phyloP scores from a whole-genome alignment of 2,888 invertebrate genomes.

The Neocrepidodera transversa region DNA sequence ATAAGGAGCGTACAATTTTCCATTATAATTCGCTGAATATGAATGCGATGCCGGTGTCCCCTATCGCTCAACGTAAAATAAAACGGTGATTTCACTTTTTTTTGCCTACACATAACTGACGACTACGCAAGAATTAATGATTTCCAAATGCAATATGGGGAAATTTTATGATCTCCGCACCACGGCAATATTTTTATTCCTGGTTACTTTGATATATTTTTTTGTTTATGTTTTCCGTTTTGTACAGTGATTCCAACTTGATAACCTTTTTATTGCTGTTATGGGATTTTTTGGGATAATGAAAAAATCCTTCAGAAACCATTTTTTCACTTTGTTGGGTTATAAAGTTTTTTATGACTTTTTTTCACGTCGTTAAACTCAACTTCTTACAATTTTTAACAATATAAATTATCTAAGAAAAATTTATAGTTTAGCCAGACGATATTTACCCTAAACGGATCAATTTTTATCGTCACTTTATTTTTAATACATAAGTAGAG shows the following conservation, averaged over 20 bases:
- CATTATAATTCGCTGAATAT: conserved; percentile 7
- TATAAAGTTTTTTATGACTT: too few species aligned
- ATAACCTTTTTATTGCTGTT: conserved; percentile 12
- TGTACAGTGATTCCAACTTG: conserved; percentile 10
- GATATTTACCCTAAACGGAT: too few species aligned
- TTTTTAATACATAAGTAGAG: too few species aligned
- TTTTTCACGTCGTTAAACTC: too few species aligned
- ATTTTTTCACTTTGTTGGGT: too few species aligned
- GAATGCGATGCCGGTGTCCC: not conserved
- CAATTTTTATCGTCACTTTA: too few species aligned
- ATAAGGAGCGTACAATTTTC: conserved; percentile 16
- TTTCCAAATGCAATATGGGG: conserved; percentile 19
- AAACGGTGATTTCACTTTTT: conserved; percentile 17
- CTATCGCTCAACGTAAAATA: conserved; percentile 6
- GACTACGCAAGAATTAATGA: conserved; percentile 22
- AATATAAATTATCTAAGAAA: too few species aligned
- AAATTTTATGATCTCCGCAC: conserved; percentile 15
- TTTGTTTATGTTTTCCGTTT: conserved; percentile 16
- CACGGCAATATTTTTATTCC: conserved; percentile 10
- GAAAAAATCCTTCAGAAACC: not conserved
- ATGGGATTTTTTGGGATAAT: conserved; percentile 8
- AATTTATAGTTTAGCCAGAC: too few species aligned
- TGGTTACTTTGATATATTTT: not conserved
- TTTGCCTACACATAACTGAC: conserved; percentile 12
- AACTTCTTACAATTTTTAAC: too few species aligned